phyloP scores from a whole-genome alignment of 2,113 vertebrate species.

The Myocastor coypus region DNA sequence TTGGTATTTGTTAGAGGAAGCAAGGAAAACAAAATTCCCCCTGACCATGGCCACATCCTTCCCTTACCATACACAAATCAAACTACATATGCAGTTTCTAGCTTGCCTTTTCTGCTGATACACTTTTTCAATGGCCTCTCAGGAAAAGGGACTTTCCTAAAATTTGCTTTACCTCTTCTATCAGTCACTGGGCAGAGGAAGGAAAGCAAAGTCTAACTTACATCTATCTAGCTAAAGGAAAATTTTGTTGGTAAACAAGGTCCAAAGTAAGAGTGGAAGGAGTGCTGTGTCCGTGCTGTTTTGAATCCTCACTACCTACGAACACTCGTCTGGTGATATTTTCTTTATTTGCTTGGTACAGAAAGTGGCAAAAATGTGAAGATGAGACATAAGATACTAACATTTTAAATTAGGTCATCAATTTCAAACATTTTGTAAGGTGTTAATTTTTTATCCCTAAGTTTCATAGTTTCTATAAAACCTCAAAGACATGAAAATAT shows the following conservation, averaged over 20 bases:
- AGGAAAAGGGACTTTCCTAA: slow-evolving; percentile 51
- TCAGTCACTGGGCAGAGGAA: not conserved
- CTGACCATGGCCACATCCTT: not conserved
- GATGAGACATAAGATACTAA: not conserved
- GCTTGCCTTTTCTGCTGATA: not conserved
- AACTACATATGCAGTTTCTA: not conserved
- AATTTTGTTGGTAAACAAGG: slow-evolving; percentile 20
- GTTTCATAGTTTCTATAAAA: slow-evolving; percentile 2
- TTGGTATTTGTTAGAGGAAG: not conserved
- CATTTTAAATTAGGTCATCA: slow-evolving; percentile 17
- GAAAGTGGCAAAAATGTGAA: not conserved
- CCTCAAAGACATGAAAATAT: not conserved
- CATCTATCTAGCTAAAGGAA: not conserved
- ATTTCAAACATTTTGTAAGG: slow-evolving; percentile 25
- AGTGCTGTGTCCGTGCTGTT: not conserved
- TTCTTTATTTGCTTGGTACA: slow-evolving; percentile 11
- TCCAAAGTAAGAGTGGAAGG: not conserved
- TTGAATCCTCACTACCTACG: not conserved
- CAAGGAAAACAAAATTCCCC: not conserved
- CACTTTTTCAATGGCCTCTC: slow-evolving; percentile 20
- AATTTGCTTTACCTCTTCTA: slow-evolving; percentile 29
- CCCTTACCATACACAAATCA: not conserved
- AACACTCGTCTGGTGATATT: not conserved
- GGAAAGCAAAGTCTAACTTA: slow-evolving; percentile 1
- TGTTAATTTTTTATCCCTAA: not conserved